Evolutionary conservation across 2,888 invertebrate species (phyloP), one percentile per base, ranked within the genome.

Genomic region (Apotomis betuletana): DNA sequence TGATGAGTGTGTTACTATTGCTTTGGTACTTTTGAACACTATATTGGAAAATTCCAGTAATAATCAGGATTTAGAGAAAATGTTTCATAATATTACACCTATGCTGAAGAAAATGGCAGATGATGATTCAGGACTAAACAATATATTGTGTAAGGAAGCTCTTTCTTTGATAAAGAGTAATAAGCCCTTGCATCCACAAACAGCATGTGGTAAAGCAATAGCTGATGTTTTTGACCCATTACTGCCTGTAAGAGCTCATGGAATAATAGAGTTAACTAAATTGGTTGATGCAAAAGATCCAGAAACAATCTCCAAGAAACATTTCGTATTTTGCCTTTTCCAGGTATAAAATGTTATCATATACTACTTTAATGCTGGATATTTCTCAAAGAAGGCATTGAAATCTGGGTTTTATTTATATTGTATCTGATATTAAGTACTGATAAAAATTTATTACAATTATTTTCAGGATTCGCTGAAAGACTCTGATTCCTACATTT

Each of bases 221-320:
- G 87, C 94, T 65, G 95, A 97, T 85, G 90, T 96, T 27, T 94
- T 94, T 80, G 96, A 97, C 90, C 94, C 95, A 41, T 83, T 96
- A 70, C 85, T 98, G 61, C 97, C 97, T n/a, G 95, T 96, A 0
- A 94, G 96, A 84, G 97, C 96, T 10, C 97, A 98, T 88, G 98
- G 96, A 6, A 90, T 98, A 52, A 95, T 97, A 77, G 90, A 94
- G 63, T 86, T 98, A 13, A 95, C 95, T 13, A 96, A 95, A 88
- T 90, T 98, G n/a, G 93, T 98, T 64, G 94, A 96, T 80, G 87
- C 87, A 15, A 94, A 93, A 76, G 96, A 97, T 88, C 78, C 90
- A 41, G 95, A 95, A 79, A 94, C 96, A 9, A 82, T 95, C 74
- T 92, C 94, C 1, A 95, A 95, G 77, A 95, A 95, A 80, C 94